Evolutionary conservation across 2,113 vertebrate species (phyloP), one percentile per base, ranked within the genome.

Genomic region (Pagrus major): DNA sequence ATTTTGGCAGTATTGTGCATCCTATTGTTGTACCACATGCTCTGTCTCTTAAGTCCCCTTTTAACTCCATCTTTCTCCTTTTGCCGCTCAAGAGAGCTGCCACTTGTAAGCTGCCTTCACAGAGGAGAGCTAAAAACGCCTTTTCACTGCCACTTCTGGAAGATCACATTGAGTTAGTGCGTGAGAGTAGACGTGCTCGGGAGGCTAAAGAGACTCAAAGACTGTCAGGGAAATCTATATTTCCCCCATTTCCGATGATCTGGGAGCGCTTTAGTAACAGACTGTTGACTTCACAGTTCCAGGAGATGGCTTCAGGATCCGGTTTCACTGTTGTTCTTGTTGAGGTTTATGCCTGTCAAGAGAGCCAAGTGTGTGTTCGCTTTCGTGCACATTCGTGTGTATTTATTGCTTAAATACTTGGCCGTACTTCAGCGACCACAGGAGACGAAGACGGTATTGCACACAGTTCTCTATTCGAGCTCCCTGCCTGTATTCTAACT

Each of bases 321-420:
- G 31, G 73, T 90, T 86, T 76, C 66, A 66, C 49, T 82, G 51
- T 76, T 89, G 52, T 80, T 81, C 54, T 83, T 77, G 75, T 76
- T 77, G 76, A 72, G 83, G 79, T 87, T 86, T 79, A 54, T 68
- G 41, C 18, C 56, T 71, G 67, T 72, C 75, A 74, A 65, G 72
- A 60, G 42, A 69, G 78, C 64, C 23, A 56, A 76, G 54, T 71
- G 58, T 77, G 66, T 49, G 55, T 68, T 9, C 0, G 20, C 67
- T 31, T 55, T 42, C 56, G 74, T 58, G 42, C 44, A 41, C 12
- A 16, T 68, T 31, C 73, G 33, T 71, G 23, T 71, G 39, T 80
- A 51, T 82, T 75, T 69, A 76, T 16, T 49, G 52, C 70, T 78
- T 65, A 35, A 83, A 81, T 65, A 56, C 67, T 76, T 78, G 74